Conservation (phyloP, 2,888 invertebrate genomes). For the Meiosimyza platycephala region DNA sequence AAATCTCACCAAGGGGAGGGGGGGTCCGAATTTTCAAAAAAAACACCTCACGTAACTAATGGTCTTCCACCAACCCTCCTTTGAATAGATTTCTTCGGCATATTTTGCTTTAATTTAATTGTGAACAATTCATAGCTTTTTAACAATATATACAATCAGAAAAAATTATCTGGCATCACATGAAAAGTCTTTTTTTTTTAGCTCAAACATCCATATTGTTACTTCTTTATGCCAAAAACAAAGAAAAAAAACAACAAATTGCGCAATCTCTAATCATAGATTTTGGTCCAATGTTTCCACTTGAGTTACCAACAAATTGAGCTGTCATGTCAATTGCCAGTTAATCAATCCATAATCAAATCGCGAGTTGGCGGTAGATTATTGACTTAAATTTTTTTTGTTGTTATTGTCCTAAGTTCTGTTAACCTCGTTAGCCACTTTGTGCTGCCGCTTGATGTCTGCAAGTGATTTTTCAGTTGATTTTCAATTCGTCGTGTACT, state of each 20-base stretch:
- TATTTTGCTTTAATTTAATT: too few relatives aligned
- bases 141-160: too few relatives aligned
- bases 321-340: constrained; percentile 65
- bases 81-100: too few relatives aligned
- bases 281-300: constrained; percentile 39
- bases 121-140: too few relatives aligned
- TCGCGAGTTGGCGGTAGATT: constrained; percentile 39
- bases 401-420: constrained; percentile 26
- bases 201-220: not conserved
- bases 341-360: constrained; percentile 61
- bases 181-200: not conserved
- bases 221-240: not conserved
- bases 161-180: too few relatives aligned
- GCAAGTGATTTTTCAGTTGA: constrained; percentile 55
- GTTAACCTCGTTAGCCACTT: constrained; percentile 37
- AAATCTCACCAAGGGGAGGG: too few relatives aligned
- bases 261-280: constrained; percentile 57
- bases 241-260: constrained; percentile 36
- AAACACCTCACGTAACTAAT: too few relatives aligned
- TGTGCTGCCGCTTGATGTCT: constrained; percentile 47
- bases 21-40: too few relatives aligned
- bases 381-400: constrained; percentile 18
- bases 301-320: constrained; percentile 55
- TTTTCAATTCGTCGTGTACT: not conserved
- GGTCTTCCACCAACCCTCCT: too few relatives aligned